These are phyloP conservation scores for Notothenia rossii DNA, from an alignment of 2,113 vertebrate species.

Conservation along the genomic window DNA sequence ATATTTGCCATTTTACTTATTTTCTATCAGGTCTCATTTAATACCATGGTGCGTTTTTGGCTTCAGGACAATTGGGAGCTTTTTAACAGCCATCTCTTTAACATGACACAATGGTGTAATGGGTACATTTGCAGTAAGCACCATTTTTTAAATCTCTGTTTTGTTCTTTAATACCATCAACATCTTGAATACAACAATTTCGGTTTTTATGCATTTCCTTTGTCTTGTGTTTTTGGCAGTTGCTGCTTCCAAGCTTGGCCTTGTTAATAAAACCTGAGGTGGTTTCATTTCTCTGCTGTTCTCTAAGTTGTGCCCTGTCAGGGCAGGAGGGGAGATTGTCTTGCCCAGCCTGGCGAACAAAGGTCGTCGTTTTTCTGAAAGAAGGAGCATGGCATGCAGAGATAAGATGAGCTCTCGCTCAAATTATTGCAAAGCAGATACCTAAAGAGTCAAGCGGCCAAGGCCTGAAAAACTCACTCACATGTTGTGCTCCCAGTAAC, in stretches of 20 bases:
- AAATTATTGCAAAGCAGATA: constrained; percentile 58
- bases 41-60: neutral
- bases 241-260: constrained; percentile 13
- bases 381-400: constrained; percentile 58
- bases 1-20: neutral
- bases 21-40: constrained; percentile 7
- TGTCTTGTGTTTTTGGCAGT: constrained; percentile 46
- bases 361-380: constrained; percentile 69
- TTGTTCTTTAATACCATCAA: constrained; percentile 18
- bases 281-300: constrained; percentile 30
- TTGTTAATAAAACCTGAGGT: constrained; percentile 40
- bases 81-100: neutral
- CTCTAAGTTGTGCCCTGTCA: constrained; percentile 31
- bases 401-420: constrained; percentile 64
- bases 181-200: neutral
- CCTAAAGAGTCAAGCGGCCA: constrained; percentile 36
- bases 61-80: neutral
- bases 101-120: neutral
- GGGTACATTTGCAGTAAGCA: neutral
- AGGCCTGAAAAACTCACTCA: constrained; percentile 32
- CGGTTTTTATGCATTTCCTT: constrained; percentile 14
- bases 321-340: constrained; percentile 34
- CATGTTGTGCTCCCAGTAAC: constrained; percentile 23
- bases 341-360: constrained; percentile 59
- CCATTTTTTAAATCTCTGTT: neutral